Conservation (phyloP, 2,797 vertebrate genomes). For the Phyllotis vaccarum region DNA sequence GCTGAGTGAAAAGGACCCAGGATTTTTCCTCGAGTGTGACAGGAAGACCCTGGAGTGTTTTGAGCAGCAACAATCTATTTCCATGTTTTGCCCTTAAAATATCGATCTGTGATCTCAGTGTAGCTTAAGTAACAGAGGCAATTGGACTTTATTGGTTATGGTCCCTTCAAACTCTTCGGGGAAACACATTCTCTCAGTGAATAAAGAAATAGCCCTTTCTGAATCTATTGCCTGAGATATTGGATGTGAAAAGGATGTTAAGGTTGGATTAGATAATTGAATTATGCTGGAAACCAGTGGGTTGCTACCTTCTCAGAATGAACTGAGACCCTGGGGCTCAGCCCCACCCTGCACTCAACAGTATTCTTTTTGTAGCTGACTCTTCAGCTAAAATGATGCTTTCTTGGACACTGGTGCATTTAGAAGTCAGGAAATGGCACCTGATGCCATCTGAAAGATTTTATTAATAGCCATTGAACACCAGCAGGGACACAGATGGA, state of each 20-base stretch:
- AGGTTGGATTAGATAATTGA: background rate
- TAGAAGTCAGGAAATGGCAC: background rate
- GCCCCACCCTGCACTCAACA: background rate
- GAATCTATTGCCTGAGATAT: background rate
- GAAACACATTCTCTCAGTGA: conserved; percentile 39
- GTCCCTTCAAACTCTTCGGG: background rate
- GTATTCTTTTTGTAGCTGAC: background rate
- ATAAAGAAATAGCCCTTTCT: background rate
- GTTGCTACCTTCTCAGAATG: background rate
- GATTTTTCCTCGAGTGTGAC: background rate
- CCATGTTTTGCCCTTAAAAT: conserved; percentile 1
- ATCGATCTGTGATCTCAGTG: background rate
- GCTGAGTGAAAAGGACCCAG: no score
- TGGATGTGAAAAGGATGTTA: background rate
- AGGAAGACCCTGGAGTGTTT: background rate
- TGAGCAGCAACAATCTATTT: background rate
- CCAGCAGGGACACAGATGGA: background rate
- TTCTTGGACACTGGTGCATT: background rate
- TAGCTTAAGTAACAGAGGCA: background rate
- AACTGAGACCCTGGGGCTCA: no score
- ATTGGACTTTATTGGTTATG: background rate
- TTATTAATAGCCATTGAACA: background rate
- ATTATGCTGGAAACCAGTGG: background rate
- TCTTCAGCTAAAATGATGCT: background rate
- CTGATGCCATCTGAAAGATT: background rate